Conservation (phyloP, 2,113 vertebrate genomes). For the Sciurus niger region DNA sequence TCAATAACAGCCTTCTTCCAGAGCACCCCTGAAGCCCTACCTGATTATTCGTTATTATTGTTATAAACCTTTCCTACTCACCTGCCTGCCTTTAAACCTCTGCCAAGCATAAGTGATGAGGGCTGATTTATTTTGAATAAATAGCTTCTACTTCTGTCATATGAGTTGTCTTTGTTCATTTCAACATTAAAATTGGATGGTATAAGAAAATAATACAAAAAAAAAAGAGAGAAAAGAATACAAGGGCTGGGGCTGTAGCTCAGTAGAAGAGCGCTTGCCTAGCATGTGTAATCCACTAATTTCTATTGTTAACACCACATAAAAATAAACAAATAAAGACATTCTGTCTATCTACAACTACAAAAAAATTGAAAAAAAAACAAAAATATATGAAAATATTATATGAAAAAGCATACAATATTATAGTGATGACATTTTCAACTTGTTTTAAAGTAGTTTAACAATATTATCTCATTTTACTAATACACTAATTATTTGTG, state of each 20-base stretch:
- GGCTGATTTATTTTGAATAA: not conserved
- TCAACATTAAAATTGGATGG: not conserved
- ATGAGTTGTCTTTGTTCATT: not conserved
- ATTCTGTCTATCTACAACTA: too few relatives aligned
- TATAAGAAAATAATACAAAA: not conserved
- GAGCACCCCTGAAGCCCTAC: not conserved
- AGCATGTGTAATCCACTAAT: too few relatives aligned
- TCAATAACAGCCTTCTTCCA: not conserved
- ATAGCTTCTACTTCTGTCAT: not conserved
- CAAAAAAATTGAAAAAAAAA: too few relatives aligned
- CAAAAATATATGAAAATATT: too few relatives aligned
- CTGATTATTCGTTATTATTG: too few relatives aligned
- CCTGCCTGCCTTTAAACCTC: not conserved
- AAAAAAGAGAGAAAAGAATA: not conserved
- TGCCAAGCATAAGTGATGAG: not conserved
- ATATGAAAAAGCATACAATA: not conserved
- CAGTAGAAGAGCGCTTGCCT: too few relatives aligned
- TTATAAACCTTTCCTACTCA: not conserved
- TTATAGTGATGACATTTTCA: not conserved
- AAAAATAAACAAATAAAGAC: too few relatives aligned
- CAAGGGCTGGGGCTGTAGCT: too few relatives aligned
- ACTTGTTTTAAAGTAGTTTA: not conserved
- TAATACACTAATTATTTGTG: not conserved
- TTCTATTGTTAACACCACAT: too few relatives aligned
- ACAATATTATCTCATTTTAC: not conserved